These are phyloP conservation scores for Lasioglossum oenotherae DNA, from an alignment of 2,888 invertebrate genomes.

Conservation along the genomic window DNA sequence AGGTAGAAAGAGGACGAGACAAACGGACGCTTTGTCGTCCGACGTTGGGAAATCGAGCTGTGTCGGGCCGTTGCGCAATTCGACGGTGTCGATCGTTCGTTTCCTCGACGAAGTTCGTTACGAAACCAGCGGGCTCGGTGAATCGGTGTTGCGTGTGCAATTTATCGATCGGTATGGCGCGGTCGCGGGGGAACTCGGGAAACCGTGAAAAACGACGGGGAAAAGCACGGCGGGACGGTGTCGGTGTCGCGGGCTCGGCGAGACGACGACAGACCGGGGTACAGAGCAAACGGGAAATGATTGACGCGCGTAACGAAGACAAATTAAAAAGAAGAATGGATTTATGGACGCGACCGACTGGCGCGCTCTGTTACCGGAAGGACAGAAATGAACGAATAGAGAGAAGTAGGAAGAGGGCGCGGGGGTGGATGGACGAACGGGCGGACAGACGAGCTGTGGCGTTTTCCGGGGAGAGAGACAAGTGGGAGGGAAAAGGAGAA, in stretches of 20 bases:
- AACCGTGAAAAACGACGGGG: conserved; percentile 62
- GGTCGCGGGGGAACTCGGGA: not conserved
- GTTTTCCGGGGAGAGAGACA: not conserved
- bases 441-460: not conserved
- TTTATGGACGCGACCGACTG: conserved; percentile 14
- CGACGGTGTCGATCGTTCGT: not conserved
- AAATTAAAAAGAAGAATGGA: conserved; percentile 61
- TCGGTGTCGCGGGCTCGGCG: conserved; percentile 1
- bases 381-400: not conserved
- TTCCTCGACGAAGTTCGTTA: conserved; percentile 22
- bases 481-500: not conserved
- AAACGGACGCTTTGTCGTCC: not conserved
- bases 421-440: not conserved
- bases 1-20: not conserved
- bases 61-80: not conserved
- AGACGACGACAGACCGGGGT: not conserved
- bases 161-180: conserved; percentile 64
- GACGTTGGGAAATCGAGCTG: not conserved
- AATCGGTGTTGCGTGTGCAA: conserved; percentile 49
- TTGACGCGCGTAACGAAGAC: conserved; percentile 69
- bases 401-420: not conserved
- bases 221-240: conserved; percentile 16
- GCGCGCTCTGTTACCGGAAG: not conserved
- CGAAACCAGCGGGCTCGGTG: not conserved
- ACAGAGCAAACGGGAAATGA: conserved; percentile 46